phyloP scores from a whole-genome alignment of 2,113 vertebrate genomes.

The Argyrosomus japonicus region DNA sequence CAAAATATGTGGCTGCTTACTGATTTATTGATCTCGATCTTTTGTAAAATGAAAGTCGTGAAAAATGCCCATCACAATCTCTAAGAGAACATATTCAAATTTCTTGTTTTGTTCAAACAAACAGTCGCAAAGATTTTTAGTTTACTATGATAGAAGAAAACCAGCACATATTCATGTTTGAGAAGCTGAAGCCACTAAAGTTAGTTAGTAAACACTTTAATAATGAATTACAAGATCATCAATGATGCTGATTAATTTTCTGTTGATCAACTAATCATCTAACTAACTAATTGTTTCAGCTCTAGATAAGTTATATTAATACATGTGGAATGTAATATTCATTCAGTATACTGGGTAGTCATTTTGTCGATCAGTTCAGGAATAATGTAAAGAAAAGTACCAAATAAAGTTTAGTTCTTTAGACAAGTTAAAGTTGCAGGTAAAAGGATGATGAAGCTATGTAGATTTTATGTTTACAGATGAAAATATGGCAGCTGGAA shows the following conservation, averaged over 20 bases:
- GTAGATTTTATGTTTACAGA: constrained; percentile 71
- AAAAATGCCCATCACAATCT: neutral
- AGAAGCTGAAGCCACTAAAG: neutral
- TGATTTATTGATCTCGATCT: neutral
- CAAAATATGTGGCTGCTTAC: neutral
- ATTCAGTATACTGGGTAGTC: too few species aligned
- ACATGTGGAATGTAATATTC: neutral
- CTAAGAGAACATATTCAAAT: neutral
- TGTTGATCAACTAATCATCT: neutral
- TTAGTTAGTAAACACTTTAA: neutral
- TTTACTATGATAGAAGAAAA: too few species aligned
- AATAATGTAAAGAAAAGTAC: neutral
- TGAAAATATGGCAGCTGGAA: constrained; percentile 87
- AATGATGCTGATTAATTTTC: neutral
- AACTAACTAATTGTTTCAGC: neutral
- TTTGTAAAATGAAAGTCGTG: neutral
- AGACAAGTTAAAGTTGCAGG: neutral
- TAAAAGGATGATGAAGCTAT: neutral
- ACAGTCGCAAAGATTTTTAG: neutral
- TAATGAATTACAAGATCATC: neutral
- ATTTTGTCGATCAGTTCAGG: too few species aligned
- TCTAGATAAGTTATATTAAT: neutral
- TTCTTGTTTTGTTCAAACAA: neutral
- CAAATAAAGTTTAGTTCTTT: neutral
- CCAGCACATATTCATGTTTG: neutral